Base-by-base conservation (phyloP, 1,140 invertebrate species). In the Heliconius congener region DNA sequence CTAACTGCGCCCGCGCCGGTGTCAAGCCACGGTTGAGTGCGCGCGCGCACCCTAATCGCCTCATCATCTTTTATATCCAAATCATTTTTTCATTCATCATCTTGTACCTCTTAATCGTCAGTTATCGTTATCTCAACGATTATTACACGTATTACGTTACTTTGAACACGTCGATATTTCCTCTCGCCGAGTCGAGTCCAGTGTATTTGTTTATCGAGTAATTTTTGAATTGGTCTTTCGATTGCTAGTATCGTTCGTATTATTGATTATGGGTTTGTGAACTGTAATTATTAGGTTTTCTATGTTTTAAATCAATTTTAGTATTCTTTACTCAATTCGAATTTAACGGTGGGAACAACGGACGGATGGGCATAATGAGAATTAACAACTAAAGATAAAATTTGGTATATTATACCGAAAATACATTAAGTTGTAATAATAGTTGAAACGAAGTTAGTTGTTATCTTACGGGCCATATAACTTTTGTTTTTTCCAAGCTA, bases 101-200 rank as follows among this genome's bases (percentile, higher is more conserved):
- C 84, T 78, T 83, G 82, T 84, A 87, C 81, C 87, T 85, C 83
- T 91, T 93, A 92, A 93, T 92, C 90, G 85, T 88, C 87, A 82
- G 87, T 85, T 82, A 91, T 90, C 87, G 88, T 87, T 89, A 90
- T 90, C 85, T 85, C 82, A 84, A 89, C 85, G 84, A 91, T 91
- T 91, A 93, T 91, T 92, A 91, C 85, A 90, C 87, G 85, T 91
- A 91, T 92, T 91, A 91, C 85, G 88, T 93, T 92, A 90, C 88
- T 83, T 89, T 80, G 86, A 90, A 86, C 87, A 88, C 86, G 82
- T 89, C 84, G 85, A 91, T 88, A 88, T 90, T 90, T 66, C 27
- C 86, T 85, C 83, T 87, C 74, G 81, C 57, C 77, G 42, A 46
- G 13, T 46, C 39, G 39, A 42, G 8, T 42, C 42, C 74, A 84